Conservation (phyloP, 2,888 invertebrate species). For the Eupithecia vulgata region DNA sequence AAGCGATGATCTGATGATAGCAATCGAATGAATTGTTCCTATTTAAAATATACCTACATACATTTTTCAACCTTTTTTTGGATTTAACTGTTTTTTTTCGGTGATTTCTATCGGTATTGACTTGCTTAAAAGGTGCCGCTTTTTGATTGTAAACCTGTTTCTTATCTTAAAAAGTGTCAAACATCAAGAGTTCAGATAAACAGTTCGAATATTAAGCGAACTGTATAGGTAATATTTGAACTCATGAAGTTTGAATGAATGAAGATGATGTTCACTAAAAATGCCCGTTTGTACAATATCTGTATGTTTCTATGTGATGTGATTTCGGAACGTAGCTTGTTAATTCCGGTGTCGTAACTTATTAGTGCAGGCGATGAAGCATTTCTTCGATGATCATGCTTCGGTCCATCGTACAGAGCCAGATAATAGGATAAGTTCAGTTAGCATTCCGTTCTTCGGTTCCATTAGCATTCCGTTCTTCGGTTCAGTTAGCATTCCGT, state of each 20-base stretch:
- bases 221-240: too few species aligned
- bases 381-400: neutral
- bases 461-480: neutral
- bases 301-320: too few species aligned
- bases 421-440: too few species aligned
- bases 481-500: neutral
- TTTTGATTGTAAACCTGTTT: neutral
- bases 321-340: too few species aligned
- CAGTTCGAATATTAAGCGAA: too few species aligned
- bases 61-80: neutral
- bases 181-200: neutral
- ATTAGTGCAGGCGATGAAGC: too few species aligned
- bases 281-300: too few species aligned
- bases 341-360: too few species aligned
- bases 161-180: neutral
- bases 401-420: neutral
- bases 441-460: neutral
- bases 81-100: neutral
- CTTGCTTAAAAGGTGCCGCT: neutral
- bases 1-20: constrained; percentile 29
- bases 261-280: too few species aligned
- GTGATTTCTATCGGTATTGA: neutral
- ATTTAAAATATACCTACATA: neutral
- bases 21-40: constrained; percentile 16
- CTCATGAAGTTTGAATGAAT: too few species aligned